Conservation (phyloP, 2,797 vertebrate species). For the Anabas testudineus region DNA sequence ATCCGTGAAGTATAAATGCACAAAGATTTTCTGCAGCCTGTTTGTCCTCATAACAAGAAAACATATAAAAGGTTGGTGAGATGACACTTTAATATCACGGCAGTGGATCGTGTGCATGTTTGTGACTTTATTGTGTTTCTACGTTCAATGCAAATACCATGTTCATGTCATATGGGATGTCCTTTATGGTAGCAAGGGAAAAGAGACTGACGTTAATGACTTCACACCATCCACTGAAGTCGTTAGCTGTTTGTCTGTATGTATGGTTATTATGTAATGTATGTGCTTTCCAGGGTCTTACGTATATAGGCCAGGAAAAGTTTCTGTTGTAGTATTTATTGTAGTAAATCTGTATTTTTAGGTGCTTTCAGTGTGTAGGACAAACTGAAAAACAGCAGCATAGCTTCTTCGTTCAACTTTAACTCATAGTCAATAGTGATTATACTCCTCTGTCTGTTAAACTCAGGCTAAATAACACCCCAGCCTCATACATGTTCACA, state of each 20-base stretch:
- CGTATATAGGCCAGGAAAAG: not conserved
- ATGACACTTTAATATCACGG: not conserved
- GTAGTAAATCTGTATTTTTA: not conserved
- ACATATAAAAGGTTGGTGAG: not conserved
- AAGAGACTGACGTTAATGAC: too few relatives aligned
- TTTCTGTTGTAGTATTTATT: not conserved
- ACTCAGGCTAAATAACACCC: conserved; percentile 13
- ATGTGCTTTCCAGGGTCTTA: not conserved
- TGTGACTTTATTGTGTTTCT: too few relatives aligned
- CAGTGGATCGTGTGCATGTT: too few relatives aligned
- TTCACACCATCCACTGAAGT: too few relatives aligned
- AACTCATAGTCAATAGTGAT: conserved; percentile 20
- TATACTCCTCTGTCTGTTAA: conserved; percentile 16
- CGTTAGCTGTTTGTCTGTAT: too few relatives aligned
- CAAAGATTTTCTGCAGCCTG: not conserved
- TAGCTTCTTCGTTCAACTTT: not conserved
- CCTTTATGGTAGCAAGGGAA: too few relatives aligned
- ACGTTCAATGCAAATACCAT: too few relatives aligned
- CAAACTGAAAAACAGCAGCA: not conserved
- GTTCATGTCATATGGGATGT: too few relatives aligned
- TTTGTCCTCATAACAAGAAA: not conserved
- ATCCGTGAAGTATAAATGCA: conserved; percentile 7
- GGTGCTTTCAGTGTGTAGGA: too few relatives aligned
- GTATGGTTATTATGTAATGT: too few relatives aligned
- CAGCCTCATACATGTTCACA: not conserved